phyloP scores from a whole-genome alignment of 2,797 vertebrate genomes.

The Sebastes nivosus region DNA sequence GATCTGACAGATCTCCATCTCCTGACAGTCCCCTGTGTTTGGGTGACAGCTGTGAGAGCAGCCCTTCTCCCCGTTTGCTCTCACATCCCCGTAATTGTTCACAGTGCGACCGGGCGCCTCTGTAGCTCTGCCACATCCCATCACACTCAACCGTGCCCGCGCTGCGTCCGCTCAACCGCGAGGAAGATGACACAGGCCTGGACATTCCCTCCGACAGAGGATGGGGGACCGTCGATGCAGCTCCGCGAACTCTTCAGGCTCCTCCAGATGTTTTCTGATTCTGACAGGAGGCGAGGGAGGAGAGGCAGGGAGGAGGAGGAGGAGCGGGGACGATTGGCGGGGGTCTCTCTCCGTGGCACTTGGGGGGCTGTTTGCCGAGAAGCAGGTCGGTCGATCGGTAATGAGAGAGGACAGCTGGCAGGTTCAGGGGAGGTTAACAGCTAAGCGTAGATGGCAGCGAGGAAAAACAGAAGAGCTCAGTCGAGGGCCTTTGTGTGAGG shows the following conservation, averaged over 20 bases:
- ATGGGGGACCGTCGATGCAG: constrained; percentile 1
- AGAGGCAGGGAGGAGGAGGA: neutral
- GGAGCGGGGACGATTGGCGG: neutral
- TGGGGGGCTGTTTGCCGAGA: constrained; percentile 56
- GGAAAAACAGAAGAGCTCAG: constrained; percentile 44
- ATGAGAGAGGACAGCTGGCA: constrained; percentile 79
- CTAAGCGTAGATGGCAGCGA: constrained; percentile 66
- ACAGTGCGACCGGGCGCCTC: constrained; percentile 55
- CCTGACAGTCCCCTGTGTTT: constrained; percentile 52
- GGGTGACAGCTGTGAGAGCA: constrained; percentile 75
- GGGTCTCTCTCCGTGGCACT: constrained; percentile 52
- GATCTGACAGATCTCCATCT: constrained; percentile 71
- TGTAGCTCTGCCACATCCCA: constrained; percentile 73
- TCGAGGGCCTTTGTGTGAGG: constrained; percentile 22
- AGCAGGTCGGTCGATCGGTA: constrained; percentile 63
- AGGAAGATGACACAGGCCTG: constrained; percentile 52
- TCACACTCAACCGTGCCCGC: constrained; percentile 56
- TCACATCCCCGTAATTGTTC: constrained; percentile 78
- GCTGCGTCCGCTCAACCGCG: constrained; percentile 41
- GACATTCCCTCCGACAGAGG: constrained; percentile 40
- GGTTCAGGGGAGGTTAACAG: constrained; percentile 77
- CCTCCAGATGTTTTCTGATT: constrained; percentile 65
- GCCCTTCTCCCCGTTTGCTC: constrained; percentile 51
- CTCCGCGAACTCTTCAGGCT: constrained; percentile 19
- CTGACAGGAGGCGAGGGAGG: constrained; percentile 53